These are phyloP conservation scores for Psilopsiagon aymara DNA, from an alignment of 2,113 vertebrate species.

Conservation along the genomic window DNA sequence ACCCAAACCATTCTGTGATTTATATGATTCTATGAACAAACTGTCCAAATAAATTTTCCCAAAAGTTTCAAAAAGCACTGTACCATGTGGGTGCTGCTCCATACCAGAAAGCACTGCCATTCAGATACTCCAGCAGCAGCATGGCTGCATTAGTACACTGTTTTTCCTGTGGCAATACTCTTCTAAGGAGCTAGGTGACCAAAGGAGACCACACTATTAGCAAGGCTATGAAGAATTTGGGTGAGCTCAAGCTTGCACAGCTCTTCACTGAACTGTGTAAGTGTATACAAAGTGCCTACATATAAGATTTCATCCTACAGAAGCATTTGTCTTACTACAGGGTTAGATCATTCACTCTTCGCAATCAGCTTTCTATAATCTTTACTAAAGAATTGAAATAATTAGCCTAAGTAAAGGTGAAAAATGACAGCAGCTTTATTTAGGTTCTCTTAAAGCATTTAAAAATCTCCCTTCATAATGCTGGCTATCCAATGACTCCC, in stretches of 20 bases:
- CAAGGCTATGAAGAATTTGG: not conserved
- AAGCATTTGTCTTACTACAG: not conserved
- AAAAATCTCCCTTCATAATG: not conserved
- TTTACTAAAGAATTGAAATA: not conserved
- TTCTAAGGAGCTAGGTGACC: not conserved
- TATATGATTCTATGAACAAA: not conserved
- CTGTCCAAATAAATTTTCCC: not conserved
- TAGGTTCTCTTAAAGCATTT: not conserved
- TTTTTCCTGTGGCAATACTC: not conserved
- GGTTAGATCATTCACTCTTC: not conserved
- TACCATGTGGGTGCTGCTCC: rapidly evolving
- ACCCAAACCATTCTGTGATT: not conserved
- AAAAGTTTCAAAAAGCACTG: not conserved
- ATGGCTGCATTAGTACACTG: rapidly evolving
- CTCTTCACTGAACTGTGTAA: not conserved
- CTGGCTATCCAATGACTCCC: not conserved
- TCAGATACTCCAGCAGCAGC: not conserved
- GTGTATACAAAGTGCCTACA: not conserved
- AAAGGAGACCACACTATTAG: not conserved
- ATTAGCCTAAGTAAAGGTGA: not conserved
- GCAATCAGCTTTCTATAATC: not conserved
- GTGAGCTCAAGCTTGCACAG: not conserved
- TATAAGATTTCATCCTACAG: not conserved
- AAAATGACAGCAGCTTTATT: not conserved
- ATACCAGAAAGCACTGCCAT: not conserved